Percentiles rank a stretch among this genome's conserved stretches.
These are phyloP conservation scores for Rattus rattus DNA, from an alignment of 2,113 vertebrate species.

Conservation along the genomic window DNA sequence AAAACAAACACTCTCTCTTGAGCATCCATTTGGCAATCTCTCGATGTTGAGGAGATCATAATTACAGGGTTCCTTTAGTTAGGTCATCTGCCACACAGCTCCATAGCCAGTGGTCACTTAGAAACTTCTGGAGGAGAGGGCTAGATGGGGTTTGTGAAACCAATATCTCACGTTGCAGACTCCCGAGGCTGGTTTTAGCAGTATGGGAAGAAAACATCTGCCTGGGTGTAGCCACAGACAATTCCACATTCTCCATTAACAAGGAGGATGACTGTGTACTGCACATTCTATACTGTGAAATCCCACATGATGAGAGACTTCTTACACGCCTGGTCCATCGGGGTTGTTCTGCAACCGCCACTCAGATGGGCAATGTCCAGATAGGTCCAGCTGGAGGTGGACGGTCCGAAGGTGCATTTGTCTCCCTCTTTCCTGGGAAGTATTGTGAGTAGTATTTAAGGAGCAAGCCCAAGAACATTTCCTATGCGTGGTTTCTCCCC, in stretches of 20 bases:
- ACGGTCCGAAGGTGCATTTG: too few species aligned
- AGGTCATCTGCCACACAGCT: background rate
- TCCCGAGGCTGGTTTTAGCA: background rate
- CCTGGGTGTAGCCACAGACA: background rate
- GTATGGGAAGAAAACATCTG: accelerated
- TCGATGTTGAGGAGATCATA: background rate
- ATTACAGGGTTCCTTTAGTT: background rate
- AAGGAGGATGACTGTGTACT: too few species aligned
- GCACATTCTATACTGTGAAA: too few species aligned
- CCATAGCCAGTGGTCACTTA: background rate
- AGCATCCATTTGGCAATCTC: background rate
- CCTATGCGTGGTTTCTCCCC: background rate
- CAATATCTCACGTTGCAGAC: background rate
- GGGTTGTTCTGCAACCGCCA: background rate
- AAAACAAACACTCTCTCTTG: background rate
- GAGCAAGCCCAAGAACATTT: background rate
- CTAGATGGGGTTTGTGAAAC: background rate
- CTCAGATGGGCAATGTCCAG: background rate
- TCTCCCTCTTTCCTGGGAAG: background rate
- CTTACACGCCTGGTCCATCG: accelerated
- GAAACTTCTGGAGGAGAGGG: background rate
- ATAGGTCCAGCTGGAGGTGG: background rate
- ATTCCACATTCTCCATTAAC: too few species aligned
- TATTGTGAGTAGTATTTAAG: background rate
- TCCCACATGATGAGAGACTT: accelerated